Evolutionary conservation across 1,140 invertebrate genomes (phyloP).

Genomic region (Platorchestia sp.): DNA sequence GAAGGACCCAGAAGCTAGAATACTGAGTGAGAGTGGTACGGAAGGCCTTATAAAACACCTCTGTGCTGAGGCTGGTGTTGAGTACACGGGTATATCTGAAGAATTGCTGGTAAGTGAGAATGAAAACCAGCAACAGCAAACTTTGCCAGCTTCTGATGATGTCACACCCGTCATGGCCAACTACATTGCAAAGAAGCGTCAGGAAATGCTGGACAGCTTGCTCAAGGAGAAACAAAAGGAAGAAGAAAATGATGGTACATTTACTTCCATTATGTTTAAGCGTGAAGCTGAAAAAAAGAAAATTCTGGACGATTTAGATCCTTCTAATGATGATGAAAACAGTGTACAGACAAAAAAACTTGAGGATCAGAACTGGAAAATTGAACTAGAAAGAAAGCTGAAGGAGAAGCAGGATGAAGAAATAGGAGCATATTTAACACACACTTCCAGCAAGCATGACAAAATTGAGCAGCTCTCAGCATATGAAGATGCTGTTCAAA

Average conservation of each 20-base stretch:
- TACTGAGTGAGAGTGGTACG: conserved; percentile 74
- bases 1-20: conserved; percentile 76
- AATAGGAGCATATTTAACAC: conserved; percentile 61
- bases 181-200: conserved; percentile 61
- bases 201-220: conserved; percentile 59
- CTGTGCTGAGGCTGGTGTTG: conserved; percentile 69
- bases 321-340: conserved; percentile 54
- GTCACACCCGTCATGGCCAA: conserved; percentile 56
- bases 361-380: conserved; percentile 58
- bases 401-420: conserved; percentile 64
- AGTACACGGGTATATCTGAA: conserved; percentile 68
- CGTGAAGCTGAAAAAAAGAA: conserved; percentile 69
- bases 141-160: conserved; percentile 25
- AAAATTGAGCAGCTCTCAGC: conserved; percentile 60
- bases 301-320: conserved; percentile 58
- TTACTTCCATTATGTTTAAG: conserved; percentile 76
- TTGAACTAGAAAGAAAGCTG: conserved; percentile 62
- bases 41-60: conserved; percentile 80
- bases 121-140: background rate
- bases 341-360: conserved; percentile 62
- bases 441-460: conserved; percentile 59
- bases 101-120: background rate
- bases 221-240: conserved; percentile 69
- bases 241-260: conserved; percentile 75
- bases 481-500: conserved; percentile 60